phyloP scores from a whole-genome alignment of 1,140 invertebrate species.

The Meloidogyne exigua region DNA sequence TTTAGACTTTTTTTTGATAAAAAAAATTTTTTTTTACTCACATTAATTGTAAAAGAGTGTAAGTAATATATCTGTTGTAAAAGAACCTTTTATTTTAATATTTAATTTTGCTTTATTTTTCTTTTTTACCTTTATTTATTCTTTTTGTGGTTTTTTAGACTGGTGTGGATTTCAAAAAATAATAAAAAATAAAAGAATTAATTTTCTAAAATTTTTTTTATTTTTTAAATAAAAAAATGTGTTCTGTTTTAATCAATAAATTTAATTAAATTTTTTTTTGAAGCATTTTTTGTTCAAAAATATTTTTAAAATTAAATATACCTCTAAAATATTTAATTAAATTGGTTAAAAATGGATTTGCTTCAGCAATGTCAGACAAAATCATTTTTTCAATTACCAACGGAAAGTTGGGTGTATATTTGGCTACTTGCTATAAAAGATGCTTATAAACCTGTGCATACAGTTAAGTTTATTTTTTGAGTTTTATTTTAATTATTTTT shows the following conservation, averaged over 20 bases:
- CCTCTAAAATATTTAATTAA: not conserved
- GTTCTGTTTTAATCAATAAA: no score
- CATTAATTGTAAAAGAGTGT: no score
- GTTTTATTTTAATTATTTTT: not conserved
- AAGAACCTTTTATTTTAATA: no score
- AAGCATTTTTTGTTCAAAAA: no score
- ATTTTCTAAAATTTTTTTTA: no score
- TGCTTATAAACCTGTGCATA: constrained; percentile 54
- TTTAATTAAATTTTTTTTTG: no score
- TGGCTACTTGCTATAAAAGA: constrained; percentile 45
- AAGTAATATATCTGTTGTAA: no score
- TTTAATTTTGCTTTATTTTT: not conserved
- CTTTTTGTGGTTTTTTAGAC: not conserved
- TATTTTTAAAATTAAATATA: no score
- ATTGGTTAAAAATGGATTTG: constrained; percentile 10
- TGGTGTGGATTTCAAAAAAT: not conserved
- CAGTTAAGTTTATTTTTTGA: constrained; percentile 7
- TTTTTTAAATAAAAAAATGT: no score
- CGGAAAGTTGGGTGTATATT: constrained; percentile 40
- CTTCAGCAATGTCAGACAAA: constrained; percentile 20
- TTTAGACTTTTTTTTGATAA: no score
- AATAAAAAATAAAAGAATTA: no score
- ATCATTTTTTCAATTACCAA: constrained; percentile 45
- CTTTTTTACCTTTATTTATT: not conserved
- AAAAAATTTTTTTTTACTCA: no score